These are phyloP conservation scores for Ricordea florida DNA, from an alignment of 92 coral and sea anemone genomes.

Conservation along the genomic window DNA sequence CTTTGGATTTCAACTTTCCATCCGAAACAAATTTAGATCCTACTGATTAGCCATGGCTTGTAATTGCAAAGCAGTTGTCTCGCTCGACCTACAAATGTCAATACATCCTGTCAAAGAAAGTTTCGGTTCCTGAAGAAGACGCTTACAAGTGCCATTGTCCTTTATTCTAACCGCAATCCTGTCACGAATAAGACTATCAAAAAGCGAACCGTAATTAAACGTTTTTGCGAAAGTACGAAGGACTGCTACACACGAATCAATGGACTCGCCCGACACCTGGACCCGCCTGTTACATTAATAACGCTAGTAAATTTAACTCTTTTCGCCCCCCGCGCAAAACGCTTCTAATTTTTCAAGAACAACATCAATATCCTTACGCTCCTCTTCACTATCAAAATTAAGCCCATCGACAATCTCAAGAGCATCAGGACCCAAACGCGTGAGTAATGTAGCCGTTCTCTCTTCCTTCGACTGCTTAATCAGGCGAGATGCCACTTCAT, in stretches of 20 bases:
- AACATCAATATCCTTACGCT: conserved; percentile 32
- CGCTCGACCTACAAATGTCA: conserved; percentile 5
- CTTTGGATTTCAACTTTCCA: not conserved
- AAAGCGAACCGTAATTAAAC: not conserved
- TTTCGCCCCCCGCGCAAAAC: conserved; percentile 28
- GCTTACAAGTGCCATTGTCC: conserved; percentile 10
- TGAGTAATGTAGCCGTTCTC: conserved; percentile 51
- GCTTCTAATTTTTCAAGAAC: conserved; percentile 42
- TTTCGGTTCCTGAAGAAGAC: not conserved
- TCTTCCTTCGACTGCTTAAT: conserved; percentile 13
- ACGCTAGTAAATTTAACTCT: conserved; percentile 36
- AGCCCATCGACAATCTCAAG: conserved; percentile 50
- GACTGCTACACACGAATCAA: conserved; percentile 27
- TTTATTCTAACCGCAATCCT: not conserved
- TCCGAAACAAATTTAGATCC: not conserved
- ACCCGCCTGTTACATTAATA: conserved; percentile 20
- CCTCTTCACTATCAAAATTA: conserved; percentile 17
- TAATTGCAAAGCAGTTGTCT: not conserved
- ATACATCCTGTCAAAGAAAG: too few relatives aligned
- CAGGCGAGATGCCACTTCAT: conserved; percentile 35
- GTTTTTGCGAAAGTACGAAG: conserved; percentile 29
- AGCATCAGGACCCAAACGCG: conserved; percentile 53
- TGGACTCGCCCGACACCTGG: conserved; percentile 29
- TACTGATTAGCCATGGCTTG: not conserved
- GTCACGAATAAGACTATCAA: not conserved